These are phyloP conservation scores for Patiria pectinifera DNA, from an alignment of 53 echinoderm and acorn worm species.

Conservation along the genomic window DNA sequence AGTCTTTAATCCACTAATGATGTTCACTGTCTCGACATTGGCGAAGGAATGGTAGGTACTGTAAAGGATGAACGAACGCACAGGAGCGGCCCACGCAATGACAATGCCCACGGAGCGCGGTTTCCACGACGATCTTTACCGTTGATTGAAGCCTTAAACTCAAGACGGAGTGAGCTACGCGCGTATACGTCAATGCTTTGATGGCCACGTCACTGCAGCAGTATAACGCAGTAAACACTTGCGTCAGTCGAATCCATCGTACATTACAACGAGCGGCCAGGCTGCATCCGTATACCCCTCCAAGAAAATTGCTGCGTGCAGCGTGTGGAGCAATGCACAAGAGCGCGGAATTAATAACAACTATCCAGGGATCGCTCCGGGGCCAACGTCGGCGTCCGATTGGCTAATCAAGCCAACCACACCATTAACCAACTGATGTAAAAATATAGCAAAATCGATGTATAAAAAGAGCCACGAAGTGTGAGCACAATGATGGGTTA, in stretches of 20 bases:
- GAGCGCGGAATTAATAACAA: conserved; percentile 25
- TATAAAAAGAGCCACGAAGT: no score
- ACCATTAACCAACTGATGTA: not conserved
- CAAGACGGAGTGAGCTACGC: conserved; percentile 17
- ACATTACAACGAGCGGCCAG: not conserved
- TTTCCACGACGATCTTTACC: conserved; percentile 29
- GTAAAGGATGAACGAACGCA: not conserved
- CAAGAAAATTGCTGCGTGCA: not conserved
- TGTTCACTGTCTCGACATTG: conserved; percentile 1
- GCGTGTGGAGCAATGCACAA: not conserved
- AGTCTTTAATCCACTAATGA: conserved; percentile 5
- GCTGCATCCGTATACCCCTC: not conserved
- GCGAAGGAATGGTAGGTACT: not conserved
- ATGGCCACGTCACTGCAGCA: conserved; percentile 35
- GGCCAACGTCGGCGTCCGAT: conserved; percentile 35
- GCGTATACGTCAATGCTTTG: conserved; percentile 30
- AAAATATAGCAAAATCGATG: not conserved
- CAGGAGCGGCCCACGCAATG: conserved; percentile 21
- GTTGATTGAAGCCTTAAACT: conserved; percentile 1
- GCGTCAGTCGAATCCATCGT: conserved; percentile 39
- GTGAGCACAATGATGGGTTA: no score
- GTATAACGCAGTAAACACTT: conserved; percentile 41
- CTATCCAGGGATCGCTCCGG: conserved; percentile 23
- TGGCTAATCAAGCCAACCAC: conserved; percentile 19
- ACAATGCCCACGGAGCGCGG: conserved; percentile 7